Evolutionary conservation across 2,888 invertebrate genomes (phyloP).

Genomic region (Germaria angustata): DNA sequence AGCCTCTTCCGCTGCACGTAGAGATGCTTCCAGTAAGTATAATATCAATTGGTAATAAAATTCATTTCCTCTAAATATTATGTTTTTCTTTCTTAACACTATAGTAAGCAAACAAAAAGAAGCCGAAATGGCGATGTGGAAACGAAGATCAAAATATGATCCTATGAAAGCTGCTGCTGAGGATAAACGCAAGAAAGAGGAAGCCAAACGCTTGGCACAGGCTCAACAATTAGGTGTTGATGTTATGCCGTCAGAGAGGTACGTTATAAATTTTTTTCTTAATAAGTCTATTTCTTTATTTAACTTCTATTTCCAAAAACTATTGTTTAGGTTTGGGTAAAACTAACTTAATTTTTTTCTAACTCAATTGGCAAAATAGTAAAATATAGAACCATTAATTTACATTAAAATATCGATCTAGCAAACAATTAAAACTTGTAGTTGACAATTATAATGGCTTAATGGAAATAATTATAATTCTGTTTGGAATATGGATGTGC

Average conservation of each 20-base stretch:
- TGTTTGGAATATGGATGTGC: not conserved
- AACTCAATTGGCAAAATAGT: slow-evolving; percentile 26
- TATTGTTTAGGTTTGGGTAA: slow-evolving; percentile 30
- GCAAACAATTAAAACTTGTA: slow-evolving; percentile 57
- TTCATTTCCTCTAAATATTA: not conserved
- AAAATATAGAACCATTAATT: slow-evolving; percentile 9
- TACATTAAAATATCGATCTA: slow-evolving; percentile 58
- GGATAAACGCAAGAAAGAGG: slow-evolving; percentile 85
- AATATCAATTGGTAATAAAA: not conserved
- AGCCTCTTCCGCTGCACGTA: slow-evolving; percentile 74
- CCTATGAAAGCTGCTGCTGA: slow-evolving; percentile 95
- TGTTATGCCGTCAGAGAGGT: slow-evolving; percentile 75
- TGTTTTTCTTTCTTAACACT: slow-evolving; percentile 61
- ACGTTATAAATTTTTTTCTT: slow-evolving; percentile 58
- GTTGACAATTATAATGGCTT: not conserved
- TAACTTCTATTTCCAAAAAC: slow-evolving; percentile 13
- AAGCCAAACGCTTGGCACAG: slow-evolving; percentile 80
- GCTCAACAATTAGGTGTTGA: slow-evolving; percentile 70
- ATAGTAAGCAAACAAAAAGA: slow-evolving; percentile 86
- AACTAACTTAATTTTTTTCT: slow-evolving; percentile 30
- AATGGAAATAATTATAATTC: not conserved
- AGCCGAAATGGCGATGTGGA: slow-evolving; percentile 96
- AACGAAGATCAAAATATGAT: slow-evolving; percentile 96
- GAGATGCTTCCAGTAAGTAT: slow-evolving; percentile 76
- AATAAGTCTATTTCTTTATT: not conserved